A percentile compares a stretch with the other conserved stretches of the same genome.
Conservation (phyloP, 2,113 vertebrate genomes). For the Synchiropus splendidus region DNA sequence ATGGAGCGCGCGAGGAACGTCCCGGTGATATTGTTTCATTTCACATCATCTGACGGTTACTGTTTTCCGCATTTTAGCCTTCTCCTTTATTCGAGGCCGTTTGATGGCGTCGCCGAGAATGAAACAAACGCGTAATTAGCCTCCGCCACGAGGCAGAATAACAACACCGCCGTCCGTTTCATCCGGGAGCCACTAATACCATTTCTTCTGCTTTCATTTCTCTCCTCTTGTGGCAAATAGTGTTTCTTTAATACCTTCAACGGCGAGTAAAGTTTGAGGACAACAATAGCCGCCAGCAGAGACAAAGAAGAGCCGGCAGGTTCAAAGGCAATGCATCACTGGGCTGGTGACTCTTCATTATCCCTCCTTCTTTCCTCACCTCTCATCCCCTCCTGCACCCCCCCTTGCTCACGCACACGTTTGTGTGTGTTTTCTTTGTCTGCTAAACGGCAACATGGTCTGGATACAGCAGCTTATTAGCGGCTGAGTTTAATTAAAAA, state of each 20-base stretch:
- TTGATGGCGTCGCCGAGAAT: constrained; percentile 35
- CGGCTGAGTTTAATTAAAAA: constrained; percentile 90
- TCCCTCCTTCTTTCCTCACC: constrained; percentile 65
- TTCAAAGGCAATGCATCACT: constrained; percentile 72
- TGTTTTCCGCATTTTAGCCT: constrained; percentile 9
- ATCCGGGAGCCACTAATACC: constrained; percentile 21
- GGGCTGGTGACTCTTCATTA: constrained; percentile 58
- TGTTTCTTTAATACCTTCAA: constrained; percentile 62
- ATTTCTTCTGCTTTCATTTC: constrained; percentile 38
- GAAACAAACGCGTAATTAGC: constrained; percentile 43
- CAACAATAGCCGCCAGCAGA: constrained; percentile 66
- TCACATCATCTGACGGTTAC: too few species aligned
- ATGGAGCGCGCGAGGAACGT: too few species aligned
- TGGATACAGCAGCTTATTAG: constrained; percentile 76
- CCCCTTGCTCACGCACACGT: constrained; percentile 9
- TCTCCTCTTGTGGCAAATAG: constrained; percentile 43
- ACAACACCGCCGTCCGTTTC: constrained; percentile 6
- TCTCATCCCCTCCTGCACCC: constrained; percentile 48
- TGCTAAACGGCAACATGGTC: constrained; percentile 72
- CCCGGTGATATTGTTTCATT: too few species aligned
- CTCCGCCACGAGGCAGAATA: constrained; percentile 28
- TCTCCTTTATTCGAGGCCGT: constrained; percentile 13
- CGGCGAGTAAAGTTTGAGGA: constrained; percentile 65
- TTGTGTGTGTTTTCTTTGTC: constrained; percentile 60
- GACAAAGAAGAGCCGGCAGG: constrained; percentile 67